Conservation (phyloP, 92 coral and sea anemone genomes). For the Porites divaricata region DNA sequence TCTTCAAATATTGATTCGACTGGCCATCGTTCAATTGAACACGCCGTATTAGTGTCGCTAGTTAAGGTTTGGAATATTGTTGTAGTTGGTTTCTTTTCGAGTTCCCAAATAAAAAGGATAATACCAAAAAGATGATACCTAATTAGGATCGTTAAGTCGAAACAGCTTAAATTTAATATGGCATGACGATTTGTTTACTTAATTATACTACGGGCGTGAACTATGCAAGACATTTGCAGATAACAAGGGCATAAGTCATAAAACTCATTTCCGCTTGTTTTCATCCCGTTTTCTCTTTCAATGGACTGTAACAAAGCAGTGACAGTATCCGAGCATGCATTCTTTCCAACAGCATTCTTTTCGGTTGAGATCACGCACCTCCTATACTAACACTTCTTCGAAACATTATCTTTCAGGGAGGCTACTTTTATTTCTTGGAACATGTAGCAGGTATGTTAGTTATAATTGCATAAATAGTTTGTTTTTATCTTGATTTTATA, state of each 20-base stretch:
- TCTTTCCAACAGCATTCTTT: slow-evolving; percentile 7
- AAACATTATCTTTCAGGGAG: slow-evolving; percentile 68
- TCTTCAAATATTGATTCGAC: no score
- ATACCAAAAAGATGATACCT: background rate
- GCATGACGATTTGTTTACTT: background rate
- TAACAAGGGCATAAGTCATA: background rate
- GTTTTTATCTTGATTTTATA: background rate
- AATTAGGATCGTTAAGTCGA: background rate
- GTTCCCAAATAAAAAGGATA: background rate
- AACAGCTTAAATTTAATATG: no score
- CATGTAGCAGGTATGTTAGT: slow-evolving; percentile 86
- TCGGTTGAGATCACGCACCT: background rate
- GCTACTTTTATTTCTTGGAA: slow-evolving; percentile 90
- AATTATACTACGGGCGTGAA: background rate
- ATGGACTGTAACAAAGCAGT: background rate
- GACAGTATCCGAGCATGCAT: background rate
- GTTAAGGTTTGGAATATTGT: background rate
- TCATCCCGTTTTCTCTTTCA: background rate
- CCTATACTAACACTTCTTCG: background rate
- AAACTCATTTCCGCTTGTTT: slow-evolving; percentile 46
- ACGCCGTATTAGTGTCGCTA: background rate
- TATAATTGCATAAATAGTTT: no score
- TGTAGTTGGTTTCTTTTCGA: background rate
- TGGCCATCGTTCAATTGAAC: background rate
- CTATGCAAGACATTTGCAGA: slow-evolving; percentile 1